Conservation (phyloP, 2,888 invertebrate genomes). For the Trachelus troglodyta region DNA sequence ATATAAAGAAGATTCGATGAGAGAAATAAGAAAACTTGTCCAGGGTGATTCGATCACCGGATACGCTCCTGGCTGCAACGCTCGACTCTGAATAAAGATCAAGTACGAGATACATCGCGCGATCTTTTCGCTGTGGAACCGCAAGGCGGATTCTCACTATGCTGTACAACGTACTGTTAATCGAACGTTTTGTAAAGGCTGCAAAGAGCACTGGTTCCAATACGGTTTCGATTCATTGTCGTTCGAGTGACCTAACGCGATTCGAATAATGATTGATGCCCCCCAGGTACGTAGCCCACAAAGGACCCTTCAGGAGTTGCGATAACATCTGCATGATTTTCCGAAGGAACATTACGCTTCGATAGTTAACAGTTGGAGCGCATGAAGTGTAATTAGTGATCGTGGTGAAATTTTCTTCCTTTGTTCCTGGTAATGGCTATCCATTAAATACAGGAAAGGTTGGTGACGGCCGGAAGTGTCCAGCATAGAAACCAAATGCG, state of each 20-base stretch:
- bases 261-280: background rate
- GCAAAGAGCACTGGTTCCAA: background rate
- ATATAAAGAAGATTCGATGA: background rate
- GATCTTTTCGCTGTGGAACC: conserved; percentile 9
- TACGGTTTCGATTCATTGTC: background rate
- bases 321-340: background rate
- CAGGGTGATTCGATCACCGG: background rate
- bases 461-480: background rate
- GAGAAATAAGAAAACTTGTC: background rate
- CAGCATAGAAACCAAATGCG: background rate
- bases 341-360: background rate
- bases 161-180: background rate
- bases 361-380: background rate
- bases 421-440: background rate
- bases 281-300: background rate
- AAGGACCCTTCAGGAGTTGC: background rate
- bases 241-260: background rate
- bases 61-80: conserved; percentile 7
- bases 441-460: background rate
- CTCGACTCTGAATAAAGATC: conserved; percentile 17
- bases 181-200: background rate
- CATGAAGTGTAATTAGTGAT: background rate
- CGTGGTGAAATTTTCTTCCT: background rate
- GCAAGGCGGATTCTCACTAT: background rate
- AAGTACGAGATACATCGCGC: conserved; percentile 14